Evolutionary conservation across 2,888 invertebrate species (phyloP).

Genomic region (Chrysodeixis includens): DNA sequence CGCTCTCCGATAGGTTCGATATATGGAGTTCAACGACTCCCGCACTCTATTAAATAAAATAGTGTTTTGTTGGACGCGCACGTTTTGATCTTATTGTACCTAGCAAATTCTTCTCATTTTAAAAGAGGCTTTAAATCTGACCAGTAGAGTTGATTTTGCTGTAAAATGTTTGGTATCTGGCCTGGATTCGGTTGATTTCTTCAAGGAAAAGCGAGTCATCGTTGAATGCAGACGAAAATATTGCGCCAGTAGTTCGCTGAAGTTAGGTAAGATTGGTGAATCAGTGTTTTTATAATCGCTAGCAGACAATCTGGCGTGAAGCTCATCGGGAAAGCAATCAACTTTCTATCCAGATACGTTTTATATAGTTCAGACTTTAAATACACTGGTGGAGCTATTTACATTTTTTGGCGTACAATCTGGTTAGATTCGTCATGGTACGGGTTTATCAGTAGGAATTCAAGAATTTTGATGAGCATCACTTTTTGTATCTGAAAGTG

Average conservation of each 20-base stretch:
- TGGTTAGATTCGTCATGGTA: no score
- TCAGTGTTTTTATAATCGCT: conserved; percentile 25
- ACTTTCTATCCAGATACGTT: background rate
- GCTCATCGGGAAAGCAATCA: conserved; percentile 29
- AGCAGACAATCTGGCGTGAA: conserved; percentile 18
- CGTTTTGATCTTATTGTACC: conserved; percentile 74
- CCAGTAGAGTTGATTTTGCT: conserved; percentile 64
- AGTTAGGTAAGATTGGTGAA: conserved; percentile 53
- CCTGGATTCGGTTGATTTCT: conserved; percentile 80
- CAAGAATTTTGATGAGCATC: no score
- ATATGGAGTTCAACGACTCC: conserved; percentile 71
- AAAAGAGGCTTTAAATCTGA: conserved; percentile 59
- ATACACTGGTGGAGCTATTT: background rate
- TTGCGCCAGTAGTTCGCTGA: conserved; percentile 57
- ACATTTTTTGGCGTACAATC: no score
- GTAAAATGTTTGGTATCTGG: conserved; percentile 56
- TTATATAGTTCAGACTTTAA: background rate
- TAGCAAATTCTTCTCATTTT: conserved; percentile 52
- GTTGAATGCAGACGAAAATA: conserved; percentile 65
- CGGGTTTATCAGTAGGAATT: no score
- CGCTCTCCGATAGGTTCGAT: conserved; percentile 66
- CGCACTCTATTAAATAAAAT: conserved; percentile 77
- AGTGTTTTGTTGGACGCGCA: conserved; percentile 71
- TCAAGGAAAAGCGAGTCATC: conserved; percentile 73
- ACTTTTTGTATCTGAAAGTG: no score